Percentiles rank a stretch among this genome's conserved stretches.
These are phyloP conservation scores for Nomia melanderi DNA, from an alignment of 1,140 invertebrate species.

Conservation along the genomic window DNA sequence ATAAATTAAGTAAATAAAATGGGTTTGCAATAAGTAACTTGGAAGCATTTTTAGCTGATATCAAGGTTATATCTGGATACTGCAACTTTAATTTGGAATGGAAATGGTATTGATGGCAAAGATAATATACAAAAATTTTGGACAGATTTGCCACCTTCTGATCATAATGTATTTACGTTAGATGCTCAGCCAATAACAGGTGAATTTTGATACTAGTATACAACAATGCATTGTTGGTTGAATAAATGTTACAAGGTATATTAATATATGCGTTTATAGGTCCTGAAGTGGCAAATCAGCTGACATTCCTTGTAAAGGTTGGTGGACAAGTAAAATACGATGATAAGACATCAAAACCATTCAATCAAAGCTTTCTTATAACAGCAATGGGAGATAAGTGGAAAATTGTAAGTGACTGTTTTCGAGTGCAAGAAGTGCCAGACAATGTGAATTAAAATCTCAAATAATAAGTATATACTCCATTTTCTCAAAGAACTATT, in stretches of 20 bases:
- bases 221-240: background rate
- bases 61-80: constrained; percentile 89
- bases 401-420: constrained; percentile 93
- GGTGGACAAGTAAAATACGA: constrained; percentile 87
- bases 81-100: constrained; percentile 92
- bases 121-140: constrained; percentile 90
- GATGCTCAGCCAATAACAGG: constrained; percentile 90
- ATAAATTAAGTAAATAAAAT: background rate
- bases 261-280: constrained; percentile 66
- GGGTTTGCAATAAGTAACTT: background rate
- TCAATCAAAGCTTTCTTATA: constrained; percentile 91
- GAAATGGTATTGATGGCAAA: constrained; percentile 87
- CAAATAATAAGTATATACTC: constrained; percentile 12
- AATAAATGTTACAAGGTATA: constrained; percentile 18
- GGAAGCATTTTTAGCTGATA: constrained; percentile 82
- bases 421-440: constrained; percentile 86
- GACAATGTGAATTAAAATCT: constrained; percentile 51
- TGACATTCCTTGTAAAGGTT: constrained; percentile 88
- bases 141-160: constrained; percentile 87
- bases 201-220: constrained; percentile 48
- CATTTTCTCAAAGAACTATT: constrained; percentile 6
- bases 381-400: constrained; percentile 92
- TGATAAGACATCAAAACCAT: constrained; percentile 83
- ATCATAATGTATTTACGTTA: constrained; percentile 86
- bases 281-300: constrained; percentile 84